These are phyloP conservation scores for Saxidomus purpurata DNA, from an alignment of 1,140 invertebrate genomes.

Conservation along the genomic window DNA sequence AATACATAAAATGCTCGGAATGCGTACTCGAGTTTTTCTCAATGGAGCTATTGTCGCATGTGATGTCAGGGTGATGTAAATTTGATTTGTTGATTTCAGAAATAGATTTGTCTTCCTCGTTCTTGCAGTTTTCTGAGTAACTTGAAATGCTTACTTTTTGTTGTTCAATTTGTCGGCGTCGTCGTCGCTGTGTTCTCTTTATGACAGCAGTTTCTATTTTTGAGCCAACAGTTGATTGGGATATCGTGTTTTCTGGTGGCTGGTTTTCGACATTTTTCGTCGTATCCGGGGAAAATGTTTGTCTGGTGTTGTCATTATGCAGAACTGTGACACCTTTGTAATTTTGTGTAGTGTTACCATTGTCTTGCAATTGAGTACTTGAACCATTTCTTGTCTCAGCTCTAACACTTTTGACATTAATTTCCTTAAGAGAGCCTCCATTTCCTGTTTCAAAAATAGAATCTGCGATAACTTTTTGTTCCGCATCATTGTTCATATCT, in stretches of 20 bases:
- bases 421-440: constrained; percentile 11
- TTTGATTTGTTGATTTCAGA: not conserved
- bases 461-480: constrained; percentile 32
- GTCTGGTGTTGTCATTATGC: not conserved
- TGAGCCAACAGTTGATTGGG: not conserved
- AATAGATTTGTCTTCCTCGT: not conserved
- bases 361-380: not conserved
- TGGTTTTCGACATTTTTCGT: not conserved
- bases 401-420: not conserved
- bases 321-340: not conserved
- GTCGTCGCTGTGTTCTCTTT: constrained; percentile 34
- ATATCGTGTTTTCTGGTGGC: not conserved
- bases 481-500: constrained; percentile 5
- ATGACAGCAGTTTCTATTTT: constrained; percentile 57
- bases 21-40: not conserved
- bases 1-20: constrained; percentile 25
- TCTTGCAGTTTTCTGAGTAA: not conserved
- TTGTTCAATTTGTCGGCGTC: not conserved
- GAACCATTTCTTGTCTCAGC: constrained; percentile 3
- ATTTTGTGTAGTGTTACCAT: not conserved
- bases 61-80: not conserved
- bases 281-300: not conserved
- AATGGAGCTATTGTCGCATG: constrained; percentile 26
- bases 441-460: constrained; percentile 60
- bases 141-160: not conserved